phyloP scores from a whole-genome alignment of 1,140 invertebrate species.

The Lasaia peninsularis region DNA sequence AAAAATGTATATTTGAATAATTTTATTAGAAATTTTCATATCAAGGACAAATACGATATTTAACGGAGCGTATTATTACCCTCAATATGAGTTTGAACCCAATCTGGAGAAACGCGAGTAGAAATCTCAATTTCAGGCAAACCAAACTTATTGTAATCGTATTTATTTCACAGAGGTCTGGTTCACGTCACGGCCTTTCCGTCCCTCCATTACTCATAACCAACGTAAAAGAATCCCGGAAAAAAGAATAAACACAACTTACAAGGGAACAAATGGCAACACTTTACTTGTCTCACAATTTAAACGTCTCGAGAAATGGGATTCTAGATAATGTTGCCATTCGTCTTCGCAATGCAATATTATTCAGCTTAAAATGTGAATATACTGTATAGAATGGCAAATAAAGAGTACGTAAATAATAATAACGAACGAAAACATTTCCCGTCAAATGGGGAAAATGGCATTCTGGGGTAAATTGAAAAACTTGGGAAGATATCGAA shows the following conservation, averaged over 20 bases:
- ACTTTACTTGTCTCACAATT: slow-evolving; percentile 70
- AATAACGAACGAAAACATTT: too few species aligned
- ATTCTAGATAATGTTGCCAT: slow-evolving; percentile 65
- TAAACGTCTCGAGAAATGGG: slow-evolving; percentile 62
- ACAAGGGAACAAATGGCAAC: slow-evolving; percentile 67
- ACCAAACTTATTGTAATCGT: slow-evolving; percentile 37
- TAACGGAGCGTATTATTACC: background rate
- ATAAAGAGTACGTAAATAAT: background rate
- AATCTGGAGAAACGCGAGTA: background rate
- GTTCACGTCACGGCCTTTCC: slow-evolving; percentile 41
- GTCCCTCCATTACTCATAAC: slow-evolving; percentile 60
- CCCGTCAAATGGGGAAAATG: too few species aligned
- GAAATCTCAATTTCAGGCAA: slow-evolving; percentile 6
- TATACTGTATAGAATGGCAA: background rate
- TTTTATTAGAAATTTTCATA: slow-evolving; percentile 4
- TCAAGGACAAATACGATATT: background rate
- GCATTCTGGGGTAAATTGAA: too few species aligned
- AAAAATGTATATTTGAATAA: background rate
- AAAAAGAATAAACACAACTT: slow-evolving; percentile 68
- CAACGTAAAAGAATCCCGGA: slow-evolving; percentile 48
- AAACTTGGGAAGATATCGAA: too few species aligned
- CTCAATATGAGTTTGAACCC: background rate
- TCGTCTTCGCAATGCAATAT: slow-evolving; percentile 55
- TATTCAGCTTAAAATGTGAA: slow-evolving; percentile 26
- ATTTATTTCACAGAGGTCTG: slow-evolving; percentile 38